Base-by-base conservation (phyloP, 2,888 invertebrate genomes). In the Ophioninae sp. region DNA sequence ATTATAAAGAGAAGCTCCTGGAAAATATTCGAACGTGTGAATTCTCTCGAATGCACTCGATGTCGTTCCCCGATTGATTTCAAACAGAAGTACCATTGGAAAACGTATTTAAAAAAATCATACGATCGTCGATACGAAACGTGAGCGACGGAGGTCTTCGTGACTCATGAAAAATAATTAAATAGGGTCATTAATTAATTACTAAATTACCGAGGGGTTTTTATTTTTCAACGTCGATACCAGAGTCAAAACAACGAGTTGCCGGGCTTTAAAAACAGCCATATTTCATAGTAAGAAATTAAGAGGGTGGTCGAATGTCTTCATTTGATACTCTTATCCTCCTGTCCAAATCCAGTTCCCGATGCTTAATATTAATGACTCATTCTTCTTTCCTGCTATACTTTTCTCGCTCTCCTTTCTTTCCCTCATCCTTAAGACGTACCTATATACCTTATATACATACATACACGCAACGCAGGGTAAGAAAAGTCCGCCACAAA, bases 281-380 rank as follows among this genome's bases (percentile, higher is more conserved):
- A 74, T 82, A 78, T 79, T 79, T 74, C 78, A 73, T 22, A 41
- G 37, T 51, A 39, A 58, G 17, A 69, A 80, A 77, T 77, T 58
- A 77, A 83, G 77, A 74, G 74, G 77, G 73, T 71, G 69, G 64
- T 81, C 75, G 74, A 67, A 81, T 81, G 78, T 83, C 81, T 74
- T 67, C 78, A 75, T 81, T 83, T 78, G 78, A 83, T 81, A 81
- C 65, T 78, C 74, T 83, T 67, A 81, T 72, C 78, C 74, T 68
- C 51, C 67, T 41, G 65, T 59, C 78, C 23, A 81, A 81, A 83
- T 81, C 83, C 81, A 71, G 81, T 65, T 78, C 74, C 78, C 71
- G 71, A 81, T 83, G 77, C 78, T 83, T 78, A 75, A 83, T 83
- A 83, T 83, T 83, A 83, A 83, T 83, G 83, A 83, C 69, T 83